Base-by-base conservation (phyloP, 2,888 invertebrate species). In the Julus scandinavius region DNA sequence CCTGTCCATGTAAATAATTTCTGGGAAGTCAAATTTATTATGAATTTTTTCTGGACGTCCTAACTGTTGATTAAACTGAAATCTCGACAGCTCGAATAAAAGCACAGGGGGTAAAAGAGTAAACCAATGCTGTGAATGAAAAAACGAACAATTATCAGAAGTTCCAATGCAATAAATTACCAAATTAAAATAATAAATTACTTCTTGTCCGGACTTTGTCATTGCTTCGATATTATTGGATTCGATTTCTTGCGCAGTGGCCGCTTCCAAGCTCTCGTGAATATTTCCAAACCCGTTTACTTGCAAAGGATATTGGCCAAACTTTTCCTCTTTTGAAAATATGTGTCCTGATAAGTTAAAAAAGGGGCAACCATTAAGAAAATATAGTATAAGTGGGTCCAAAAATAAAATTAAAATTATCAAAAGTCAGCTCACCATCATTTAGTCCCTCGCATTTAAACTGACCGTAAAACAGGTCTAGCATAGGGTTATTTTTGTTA, bases 11-110 rank as follows among this genome's bases (percentile, higher is more conserved):
- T 92, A 93, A 83, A 93, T 91, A 72, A 92, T 90, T 90, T 92
- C 91, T 58, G 93, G 93, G 90, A 93, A 93, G 87, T 92, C 92
- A 89, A 93, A 91, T 90, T 92, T 92, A 89, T 93, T 93, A 90
- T 93, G 93, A 87, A 93, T 92, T 91, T 93, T 93, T 90, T 93
- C 93, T 17, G 93, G 92, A 49, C 92, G 91, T 41, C 92, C 92
- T 49, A 92, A 89, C 87, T 92, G 91, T 88, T 92, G 92, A 90
- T 93, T 93, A 90, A 93, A 93, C 89, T 92, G 92, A 90, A 93
- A 93, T 58, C 93, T 90, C n/a, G 92, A 92, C 58, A 93, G 38
- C 84, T 93, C 93, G 91, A 93, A 92, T 41, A 93, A 92, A 90
- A 93, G 90, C 63, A 93, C 92, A 41, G 93, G 92, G 29, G 93